Conservation (phyloP, 2,797 vertebrate genomes). For the Lepilemur ruficaudatus region DNA sequence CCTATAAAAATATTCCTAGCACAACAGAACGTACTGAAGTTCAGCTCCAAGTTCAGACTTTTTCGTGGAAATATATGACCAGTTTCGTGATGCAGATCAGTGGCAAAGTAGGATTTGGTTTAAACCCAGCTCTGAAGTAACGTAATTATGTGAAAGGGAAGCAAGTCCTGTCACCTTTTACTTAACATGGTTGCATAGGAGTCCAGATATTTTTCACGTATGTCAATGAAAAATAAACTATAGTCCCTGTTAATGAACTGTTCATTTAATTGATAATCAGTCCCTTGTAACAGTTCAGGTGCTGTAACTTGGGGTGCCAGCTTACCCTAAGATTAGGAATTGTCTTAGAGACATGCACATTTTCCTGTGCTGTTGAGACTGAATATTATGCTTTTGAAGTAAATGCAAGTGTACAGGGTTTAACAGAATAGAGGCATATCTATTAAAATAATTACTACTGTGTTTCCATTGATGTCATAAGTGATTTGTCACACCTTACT, state of each 20-base stretch:
- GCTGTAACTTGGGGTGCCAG: rapidly evolving
- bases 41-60: not conserved
- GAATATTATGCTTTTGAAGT: not conserved
- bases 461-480: not conserved
- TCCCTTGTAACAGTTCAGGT: not conserved
- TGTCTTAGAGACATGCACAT: not conserved
- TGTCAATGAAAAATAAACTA: not conserved
- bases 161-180: not conserved
- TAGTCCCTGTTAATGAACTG: not conserved
- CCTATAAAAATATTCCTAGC: not conserved
- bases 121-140: not conserved
- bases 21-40: not conserved
- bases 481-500: not conserved
- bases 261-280: not conserved
- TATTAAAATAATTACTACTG: not conserved
- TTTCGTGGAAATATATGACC: not conserved
- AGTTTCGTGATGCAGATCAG: not conserved
- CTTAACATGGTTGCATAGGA: not conserved
- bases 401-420: not conserved
- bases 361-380: not conserved
- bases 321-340: not conserved
- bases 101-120: constrained; percentile 5
- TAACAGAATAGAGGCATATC: not conserved
- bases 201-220: not conserved
- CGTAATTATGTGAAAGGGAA: not conserved